Percentiles rank a stretch among this genome's conserved stretches.
Evolutionary conservation across 2,113 vertebrate species (phyloP).

Genomic region (Dolichallabes microphthalmus): DNA sequence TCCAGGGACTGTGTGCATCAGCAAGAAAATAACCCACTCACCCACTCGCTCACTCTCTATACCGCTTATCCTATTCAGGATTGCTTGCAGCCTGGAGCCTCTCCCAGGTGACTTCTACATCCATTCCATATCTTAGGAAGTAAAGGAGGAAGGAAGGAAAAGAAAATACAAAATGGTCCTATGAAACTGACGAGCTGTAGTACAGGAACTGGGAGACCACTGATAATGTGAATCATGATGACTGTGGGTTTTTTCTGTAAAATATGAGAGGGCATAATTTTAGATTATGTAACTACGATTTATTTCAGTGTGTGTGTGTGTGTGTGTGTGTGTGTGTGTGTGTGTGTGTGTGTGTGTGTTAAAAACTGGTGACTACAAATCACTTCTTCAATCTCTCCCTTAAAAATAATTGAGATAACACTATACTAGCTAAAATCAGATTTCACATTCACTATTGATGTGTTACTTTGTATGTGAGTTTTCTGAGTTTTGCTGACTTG

Average conservation of each 20-base stretch:
- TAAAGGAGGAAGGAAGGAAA: conserved; percentile 1
- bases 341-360: conserved; percentile 19
- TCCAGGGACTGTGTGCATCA: conserved; percentile 43
- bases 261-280: conserved; percentile 2
- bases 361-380: conserved; percentile 46
- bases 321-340: neutral
- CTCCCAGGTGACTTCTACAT: no score
- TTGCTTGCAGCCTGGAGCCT: no score
- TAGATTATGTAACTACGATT: conserved; percentile 46
- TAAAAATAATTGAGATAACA: conserved; percentile 45
- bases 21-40: conserved; percentile 43
- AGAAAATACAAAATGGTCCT: conserved; percentile 22
- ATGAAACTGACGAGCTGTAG: neutral
- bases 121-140: conserved; percentile 34
- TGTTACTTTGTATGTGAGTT: conserved; percentile 33
- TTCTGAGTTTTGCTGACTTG: conserved; percentile 51
- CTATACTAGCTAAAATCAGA: conserved; percentile 44
- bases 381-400: conserved; percentile 44
- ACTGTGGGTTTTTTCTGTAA: conserved; percentile 5
- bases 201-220: conserved; percentile 6
- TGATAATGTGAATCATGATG: conserved; percentile 21
- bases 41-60: no score
- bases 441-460: conserved; percentile 43
- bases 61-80: no score
- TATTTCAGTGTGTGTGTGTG: neutral